Evolutionary conservation across 2,797 vertebrate genomes (phyloP).

Genomic region (Potorous gilbertii): DNA sequence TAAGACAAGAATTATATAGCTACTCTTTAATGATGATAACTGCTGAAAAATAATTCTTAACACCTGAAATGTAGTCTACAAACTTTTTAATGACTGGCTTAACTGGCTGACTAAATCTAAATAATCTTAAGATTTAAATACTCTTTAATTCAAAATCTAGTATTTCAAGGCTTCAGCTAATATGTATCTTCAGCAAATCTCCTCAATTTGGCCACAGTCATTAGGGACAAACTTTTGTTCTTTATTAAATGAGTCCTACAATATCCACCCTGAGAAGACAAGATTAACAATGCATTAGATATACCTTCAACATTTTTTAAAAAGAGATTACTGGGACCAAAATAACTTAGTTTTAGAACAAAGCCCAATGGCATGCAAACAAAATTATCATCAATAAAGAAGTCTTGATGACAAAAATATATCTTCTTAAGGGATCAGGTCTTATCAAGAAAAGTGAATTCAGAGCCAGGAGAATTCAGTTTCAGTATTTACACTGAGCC

Average conservation of each 20-base stretch:
- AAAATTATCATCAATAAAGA: background rate
- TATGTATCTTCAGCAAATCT: background rate
- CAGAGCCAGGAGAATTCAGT: background rate
- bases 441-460: background rate
- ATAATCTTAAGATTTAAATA: background rate
- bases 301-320: background rate
- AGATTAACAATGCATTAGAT: background rate
- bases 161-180: background rate
- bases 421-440: background rate
- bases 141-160: background rate
- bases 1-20: background rate
- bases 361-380: background rate
- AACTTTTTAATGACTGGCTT: constrained; percentile 21
- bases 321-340: background rate
- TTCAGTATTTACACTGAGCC: background rate
- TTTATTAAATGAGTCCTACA: constrained; percentile 10
- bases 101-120: background rate
- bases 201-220: background rate
- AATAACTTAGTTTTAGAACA: constrained; percentile 8
- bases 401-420: background rate
- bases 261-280: background rate
- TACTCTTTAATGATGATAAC: constrained; percentile 7
- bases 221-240: background rate
- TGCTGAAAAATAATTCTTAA: constrained; percentile 22
- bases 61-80: background rate